A percentile compares a stretch with the other conserved stretches of the same genome.
Evolutionary conservation across 2,888 invertebrate species (phyloP).

Genomic region (Trachelus tabidus): DNA sequence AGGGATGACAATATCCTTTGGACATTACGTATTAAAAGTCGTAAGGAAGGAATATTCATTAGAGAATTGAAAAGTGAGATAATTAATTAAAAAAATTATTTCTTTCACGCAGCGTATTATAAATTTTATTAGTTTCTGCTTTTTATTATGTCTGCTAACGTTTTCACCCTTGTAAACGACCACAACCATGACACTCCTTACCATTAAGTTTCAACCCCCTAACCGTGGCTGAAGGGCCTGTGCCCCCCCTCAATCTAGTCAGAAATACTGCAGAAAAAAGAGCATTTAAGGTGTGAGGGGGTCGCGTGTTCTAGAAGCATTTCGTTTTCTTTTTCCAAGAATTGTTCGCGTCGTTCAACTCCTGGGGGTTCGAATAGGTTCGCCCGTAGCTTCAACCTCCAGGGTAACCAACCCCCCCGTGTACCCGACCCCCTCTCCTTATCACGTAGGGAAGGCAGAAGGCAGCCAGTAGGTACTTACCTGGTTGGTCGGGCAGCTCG

Average conservation of each 20-base stretch:
- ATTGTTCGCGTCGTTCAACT: constrained; percentile 11
- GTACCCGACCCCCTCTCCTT: neutral
- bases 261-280: neutral
- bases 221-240: neutral
- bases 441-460: neutral
- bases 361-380: neutral
- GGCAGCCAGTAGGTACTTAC: neutral
- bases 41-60: neutral
- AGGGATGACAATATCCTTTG: neutral
- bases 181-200: neutral
- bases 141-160: neutral
- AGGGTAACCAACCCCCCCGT: neutral
- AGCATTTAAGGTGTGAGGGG: neutral
- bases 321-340: constrained; percentile 21
- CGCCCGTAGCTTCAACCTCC: neutral
- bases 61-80: neutral
- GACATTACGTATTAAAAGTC: neutral
- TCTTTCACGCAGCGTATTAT: neutral
- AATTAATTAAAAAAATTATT: neutral
- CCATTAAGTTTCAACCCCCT: neutral
- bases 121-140: neutral
- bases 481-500: neutral
- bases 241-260: neutral
- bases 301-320: constrained; percentile 27
- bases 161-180: neutral